Conservation (phyloP, 2,797 vertebrate species). For the Acanthurus leucopareius region DNA sequence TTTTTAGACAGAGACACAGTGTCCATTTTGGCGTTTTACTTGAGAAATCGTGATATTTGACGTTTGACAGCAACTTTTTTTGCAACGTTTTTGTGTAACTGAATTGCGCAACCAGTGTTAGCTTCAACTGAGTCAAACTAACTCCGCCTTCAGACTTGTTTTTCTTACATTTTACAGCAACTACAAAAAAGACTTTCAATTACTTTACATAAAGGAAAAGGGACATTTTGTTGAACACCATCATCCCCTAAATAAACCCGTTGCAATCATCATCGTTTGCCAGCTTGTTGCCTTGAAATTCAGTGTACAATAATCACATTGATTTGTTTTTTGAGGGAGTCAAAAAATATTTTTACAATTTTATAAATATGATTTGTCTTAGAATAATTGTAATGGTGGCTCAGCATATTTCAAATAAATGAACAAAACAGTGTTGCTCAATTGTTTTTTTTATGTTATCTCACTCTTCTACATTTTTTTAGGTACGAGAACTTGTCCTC, state of each 20-base stretch:
- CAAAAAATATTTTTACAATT: neutral
- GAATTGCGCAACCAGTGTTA: slow-evolving; percentile 73
- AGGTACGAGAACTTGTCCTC: slow-evolving; percentile 95
- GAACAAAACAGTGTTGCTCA: neutral
- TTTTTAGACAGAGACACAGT: slow-evolving; percentile 12
- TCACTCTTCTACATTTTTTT: slow-evolving; percentile 36
- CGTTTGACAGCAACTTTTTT: slow-evolving; percentile 73
- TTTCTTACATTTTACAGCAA: slow-evolving; percentile 57
- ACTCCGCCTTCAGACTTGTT: slow-evolving; percentile 70
- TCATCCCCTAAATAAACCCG: neutral
- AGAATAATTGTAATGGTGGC: neutral
- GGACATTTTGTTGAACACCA: slow-evolving; percentile 5
- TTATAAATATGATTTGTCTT: neutral
- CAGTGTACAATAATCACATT: neutral
- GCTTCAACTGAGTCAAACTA: slow-evolving; percentile 60
- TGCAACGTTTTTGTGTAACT: slow-evolving; percentile 53
- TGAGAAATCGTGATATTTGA: slow-evolving; percentile 57
- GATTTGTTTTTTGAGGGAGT: neutral
- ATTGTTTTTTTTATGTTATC: neutral
- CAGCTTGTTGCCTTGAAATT: neutral
- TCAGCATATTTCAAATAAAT: neutral
- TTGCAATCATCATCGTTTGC: neutral
- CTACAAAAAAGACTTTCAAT: slow-evolving; percentile 26
- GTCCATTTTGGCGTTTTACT: slow-evolving; percentile 47
- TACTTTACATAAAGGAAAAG: slow-evolving; percentile 17